A percentile compares a stretch with the other conserved stretches of the same genome.
Conservation (phyloP, 2,888 invertebrate genomes). For the Heliconius charithonia region DNA sequence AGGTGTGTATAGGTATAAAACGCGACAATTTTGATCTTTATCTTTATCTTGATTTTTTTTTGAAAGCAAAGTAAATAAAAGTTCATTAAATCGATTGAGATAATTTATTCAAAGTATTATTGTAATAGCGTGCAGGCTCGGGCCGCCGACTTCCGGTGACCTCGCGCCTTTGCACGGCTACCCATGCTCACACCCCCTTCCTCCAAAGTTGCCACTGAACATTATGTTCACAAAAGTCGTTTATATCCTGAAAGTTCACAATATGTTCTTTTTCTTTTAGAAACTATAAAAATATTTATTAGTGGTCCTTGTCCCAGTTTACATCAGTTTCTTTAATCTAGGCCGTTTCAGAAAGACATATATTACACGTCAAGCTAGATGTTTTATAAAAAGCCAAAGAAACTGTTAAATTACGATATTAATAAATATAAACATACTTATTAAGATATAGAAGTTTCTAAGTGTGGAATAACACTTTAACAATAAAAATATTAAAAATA, state of each 20-base stretch:
- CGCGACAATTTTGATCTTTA: no score
- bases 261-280: neutral
- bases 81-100: constrained; percentile 58
- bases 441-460: no score
- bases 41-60: constrained; percentile 23
- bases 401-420: neutral
- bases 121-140: constrained; percentile 68
- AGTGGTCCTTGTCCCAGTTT: neutral
- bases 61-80: constrained; percentile 51
- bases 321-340: neutral
- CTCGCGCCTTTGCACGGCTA: constrained; percentile 59
- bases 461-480: no score
- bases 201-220: constrained; percentile 25
- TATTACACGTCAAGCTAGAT: neutral
- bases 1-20: neutral
- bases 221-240: constrained; percentile 26
- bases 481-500: neutral
- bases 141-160: constrained; percentile 63
- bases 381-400: neutral
- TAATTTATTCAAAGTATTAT: constrained; percentile 59
- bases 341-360: neutral
- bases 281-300: neutral
- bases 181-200: constrained; percentile 40
- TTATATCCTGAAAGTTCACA: constrained; percentile 21
- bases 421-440: neutral